phyloP scores from a whole-genome alignment of 2,797 vertebrate species.

The Bradypodion ventrale region DNA sequence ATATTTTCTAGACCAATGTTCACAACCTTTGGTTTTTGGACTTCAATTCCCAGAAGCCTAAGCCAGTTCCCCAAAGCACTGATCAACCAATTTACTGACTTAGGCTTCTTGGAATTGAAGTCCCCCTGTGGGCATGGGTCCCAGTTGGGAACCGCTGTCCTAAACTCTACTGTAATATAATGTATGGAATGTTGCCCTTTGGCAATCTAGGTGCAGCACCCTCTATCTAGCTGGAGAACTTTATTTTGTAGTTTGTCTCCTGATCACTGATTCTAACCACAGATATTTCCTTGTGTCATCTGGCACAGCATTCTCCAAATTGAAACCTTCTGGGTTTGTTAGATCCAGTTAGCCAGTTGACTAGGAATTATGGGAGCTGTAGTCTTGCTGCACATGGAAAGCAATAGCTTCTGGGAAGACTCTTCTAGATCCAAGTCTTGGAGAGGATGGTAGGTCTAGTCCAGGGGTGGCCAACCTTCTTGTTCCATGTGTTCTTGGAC shows the following conservation, averaged over 20 bases:
- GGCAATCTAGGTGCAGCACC: background rate
- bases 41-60: too few species aligned
- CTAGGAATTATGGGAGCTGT: background rate
- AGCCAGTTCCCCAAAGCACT: too few species aligned
- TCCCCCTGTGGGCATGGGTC: too few species aligned
- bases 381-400: background rate
- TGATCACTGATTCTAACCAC: background rate
- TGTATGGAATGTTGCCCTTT: background rate
- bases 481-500: too few species aligned
- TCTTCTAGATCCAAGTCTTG: too few species aligned
- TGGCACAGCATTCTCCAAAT: background rate
- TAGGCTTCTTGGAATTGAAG: too few species aligned
- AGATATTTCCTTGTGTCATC: background rate
- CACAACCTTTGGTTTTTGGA: too few species aligned
- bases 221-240: background rate
- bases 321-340: background rate
- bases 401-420: too few species aligned
- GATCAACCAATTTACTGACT: too few species aligned
- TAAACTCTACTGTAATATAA: background rate
- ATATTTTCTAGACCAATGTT: background rate
- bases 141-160: too few species aligned
- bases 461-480: too few species aligned
- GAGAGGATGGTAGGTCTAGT: too few species aligned
- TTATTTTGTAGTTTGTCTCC: background rate
- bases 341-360: background rate